Evolutionary conservation across 1,140 invertebrate species (phyloP), one percentile per base, ranked within the genome.

Genomic region (Dolichoris vasculosae): DNA sequence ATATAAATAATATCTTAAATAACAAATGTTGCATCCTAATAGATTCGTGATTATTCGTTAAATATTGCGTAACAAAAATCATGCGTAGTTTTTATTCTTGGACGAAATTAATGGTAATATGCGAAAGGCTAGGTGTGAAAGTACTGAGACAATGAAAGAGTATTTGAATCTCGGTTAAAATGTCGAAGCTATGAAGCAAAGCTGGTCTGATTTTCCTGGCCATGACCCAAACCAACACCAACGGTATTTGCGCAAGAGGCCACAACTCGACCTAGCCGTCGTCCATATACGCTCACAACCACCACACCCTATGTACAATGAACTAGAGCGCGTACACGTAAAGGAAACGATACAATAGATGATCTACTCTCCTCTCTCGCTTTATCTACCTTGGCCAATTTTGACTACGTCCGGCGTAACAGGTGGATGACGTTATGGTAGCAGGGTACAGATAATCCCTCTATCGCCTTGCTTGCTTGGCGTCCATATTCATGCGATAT

Each of bases 361-460:
- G 40, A 1, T 7, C n/a, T 30, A 0, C 30, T 23, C 46, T 35
- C 17, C 64, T 35, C n/a, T 30, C n/a, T 35, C 64, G n/a, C 20
- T 67, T 30, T n/a, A 30, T 35, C 30, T 71, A 11, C 13, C 67
- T 71, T 8, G 20, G 7, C n/a, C 71, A 46, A 9, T 43, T 69
- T 38, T 69, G 32, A 38, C 67, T 17, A 32, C 64, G 85, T 71
- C 79, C 87, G 87, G 89, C 89, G 91, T 93, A 92, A 93, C 92
- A 93, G 91, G 92, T 92, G 91, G 91, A 89, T 92, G 90, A 92
- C 91, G 91, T 92, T 91, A 92, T 8, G 15, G 11, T 6, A 0
- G 17, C 76, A n/a, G 32, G 67, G 35, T 40, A 6, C 78, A 13
- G 46, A 26, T 35, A n/a, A 38, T 26, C n/a, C 26, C 51, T 4